Percentiles rank a stretch among this genome's conserved stretches.
phyloP scores from a whole-genome alignment of 2,113 vertebrate species.

The Trematocara unimaculatum region DNA sequence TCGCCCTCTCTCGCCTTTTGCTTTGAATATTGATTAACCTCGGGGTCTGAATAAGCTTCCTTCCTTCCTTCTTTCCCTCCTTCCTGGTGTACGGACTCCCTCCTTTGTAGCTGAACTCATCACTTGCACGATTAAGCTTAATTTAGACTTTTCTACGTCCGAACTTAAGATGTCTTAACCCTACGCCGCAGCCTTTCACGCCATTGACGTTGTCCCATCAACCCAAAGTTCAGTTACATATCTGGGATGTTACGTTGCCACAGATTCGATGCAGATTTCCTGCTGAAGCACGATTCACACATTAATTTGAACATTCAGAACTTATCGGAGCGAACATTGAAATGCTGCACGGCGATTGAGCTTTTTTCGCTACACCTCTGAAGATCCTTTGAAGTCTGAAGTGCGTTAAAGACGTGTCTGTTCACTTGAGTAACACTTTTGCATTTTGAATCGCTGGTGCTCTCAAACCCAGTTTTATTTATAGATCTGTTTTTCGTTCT shows the following conservation, averaged over 20 bases:
- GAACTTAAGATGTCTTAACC: neutral
- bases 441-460: neutral
- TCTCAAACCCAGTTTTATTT: neutral
- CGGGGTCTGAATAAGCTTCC: neutral
- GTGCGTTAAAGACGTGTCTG: neutral
- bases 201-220: neutral
- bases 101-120: neutral
- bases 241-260: neutral
- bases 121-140: neutral
- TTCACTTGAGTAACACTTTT: neutral
- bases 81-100: neutral
- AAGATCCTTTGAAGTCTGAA: neutral
- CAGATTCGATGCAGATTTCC: neutral
- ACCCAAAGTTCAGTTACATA: neutral
- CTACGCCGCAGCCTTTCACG: neutral
- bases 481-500: neutral
- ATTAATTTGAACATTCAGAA: neutral
- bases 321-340: rapidly evolving
- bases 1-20: rapidly evolving
- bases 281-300: rapidly evolving
- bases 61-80: neutral
- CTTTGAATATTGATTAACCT: neutral
- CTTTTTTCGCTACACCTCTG: neutral
- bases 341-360: neutral
- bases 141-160: rapidly evolving